These are phyloP conservation scores for Platysteira castanea DNA, from an alignment of 2,113 vertebrate species.

Conservation along the genomic window DNA sequence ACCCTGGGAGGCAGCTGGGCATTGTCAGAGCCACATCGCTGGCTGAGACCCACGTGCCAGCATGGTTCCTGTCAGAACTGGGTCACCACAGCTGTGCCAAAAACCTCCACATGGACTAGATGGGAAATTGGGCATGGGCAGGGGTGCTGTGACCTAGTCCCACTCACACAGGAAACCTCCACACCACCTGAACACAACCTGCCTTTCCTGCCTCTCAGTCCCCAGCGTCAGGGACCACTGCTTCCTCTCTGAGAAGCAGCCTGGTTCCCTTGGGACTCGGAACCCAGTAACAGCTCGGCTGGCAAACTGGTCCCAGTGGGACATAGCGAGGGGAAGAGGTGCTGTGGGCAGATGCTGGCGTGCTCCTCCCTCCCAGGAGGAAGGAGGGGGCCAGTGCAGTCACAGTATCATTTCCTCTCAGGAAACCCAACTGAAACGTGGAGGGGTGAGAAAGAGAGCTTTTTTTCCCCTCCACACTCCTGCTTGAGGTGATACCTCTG, in stretches of 20 bases:
- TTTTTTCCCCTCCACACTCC: not conserved
- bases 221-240: not conserved
- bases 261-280: not conserved
- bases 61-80: fast-evolving
- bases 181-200: not conserved
- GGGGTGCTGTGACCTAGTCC: not conserved
- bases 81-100: fast-evolving
- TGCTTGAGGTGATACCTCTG: not conserved
- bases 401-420: constrained; percentile 35
- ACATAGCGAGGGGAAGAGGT: not conserved
- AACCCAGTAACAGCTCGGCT: not conserved
- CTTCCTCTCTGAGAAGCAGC: not conserved
- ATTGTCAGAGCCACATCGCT: fast-evolving
- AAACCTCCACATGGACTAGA: not conserved
- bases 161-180: not conserved
- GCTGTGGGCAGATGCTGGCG: not conserved
- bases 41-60: fast-evolving
- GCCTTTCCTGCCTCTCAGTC: not conserved
- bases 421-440: constrained; percentile 14
- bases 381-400: not conserved
- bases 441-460: not conserved
- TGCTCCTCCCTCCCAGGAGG: not conserved
- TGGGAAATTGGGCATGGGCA: not conserved
- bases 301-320: not conserved
- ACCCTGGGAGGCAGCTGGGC: not conserved